Base-by-base conservation (phyloP, 1,140 invertebrate species). In the Littorina saxatilis region DNA sequence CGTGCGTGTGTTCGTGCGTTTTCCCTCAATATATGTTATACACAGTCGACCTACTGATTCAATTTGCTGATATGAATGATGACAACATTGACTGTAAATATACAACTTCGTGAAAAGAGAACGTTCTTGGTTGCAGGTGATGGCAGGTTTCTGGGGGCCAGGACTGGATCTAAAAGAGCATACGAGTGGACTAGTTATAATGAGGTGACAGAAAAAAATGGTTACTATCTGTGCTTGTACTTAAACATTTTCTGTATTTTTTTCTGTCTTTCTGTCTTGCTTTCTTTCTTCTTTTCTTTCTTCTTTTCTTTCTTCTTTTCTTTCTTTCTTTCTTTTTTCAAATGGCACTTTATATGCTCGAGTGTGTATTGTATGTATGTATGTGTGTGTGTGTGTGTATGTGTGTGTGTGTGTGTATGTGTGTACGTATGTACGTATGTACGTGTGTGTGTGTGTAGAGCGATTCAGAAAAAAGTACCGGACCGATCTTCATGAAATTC, bases 131-230 rank as follows among this genome's bases (percentile, higher is more conserved):
- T 80, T 86, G 32, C 84, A 91, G 91, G 85, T 29, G 86, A 91
- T 84, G 84, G 86, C 1, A 88, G 85, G 20, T 91, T 88, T 81
- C 81, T 91, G 5, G 91, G 90, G 23, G 86, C 84, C 37, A 84
- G 89, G 68, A 84, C 86, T 13, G 87, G 87, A 35, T 86, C 88
- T 13, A 85, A 86, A 29, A 85, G 85, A 77, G 80, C 83, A 32
- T 91, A 89, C 76, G 80, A 87, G 35, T 91, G 91, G 91, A 79
- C 87, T 0, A 84, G 88, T 20, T 91, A 91, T 74, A 84, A 90
- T 66, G 79, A 91, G 87, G 91, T 91, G 61, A 70, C n/a, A n/a
- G n/a, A n/a, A n/a, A n/a, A n/a, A n/a, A 40, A 17, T 27, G 20
- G 7, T 73, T 17, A n/a, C n/a, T 79, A n/a, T 55, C 3, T 52